phyloP scores from a whole-genome alignment of 2,888 invertebrate genomes.

The Anarsia innoxiella region DNA sequence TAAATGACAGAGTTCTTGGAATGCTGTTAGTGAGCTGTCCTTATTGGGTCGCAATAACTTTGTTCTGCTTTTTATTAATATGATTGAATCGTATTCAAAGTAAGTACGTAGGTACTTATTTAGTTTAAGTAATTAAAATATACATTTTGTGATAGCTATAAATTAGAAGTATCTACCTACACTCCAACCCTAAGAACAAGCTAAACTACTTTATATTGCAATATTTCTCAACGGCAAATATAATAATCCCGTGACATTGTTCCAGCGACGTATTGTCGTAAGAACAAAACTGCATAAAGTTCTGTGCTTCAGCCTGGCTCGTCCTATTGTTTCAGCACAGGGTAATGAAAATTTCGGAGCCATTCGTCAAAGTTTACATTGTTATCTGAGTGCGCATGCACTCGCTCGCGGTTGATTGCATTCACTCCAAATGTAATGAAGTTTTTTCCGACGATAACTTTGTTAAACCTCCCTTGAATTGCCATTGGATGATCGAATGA shows the following conservation, averaged over 20 bases:
- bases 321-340: constrained; percentile 42
- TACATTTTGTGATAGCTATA: too few relatives aligned
- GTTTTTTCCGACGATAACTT: background rate
- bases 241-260: constrained; percentile 19
- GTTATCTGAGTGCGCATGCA: constrained; percentile 5
- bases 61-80: too few relatives aligned
- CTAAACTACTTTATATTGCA: constrained; percentile 8
- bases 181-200: constrained; percentile 1
- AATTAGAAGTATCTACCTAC: too few relatives aligned
- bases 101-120: too few relatives aligned
- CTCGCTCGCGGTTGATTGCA: constrained; percentile 4
- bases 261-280: constrained; percentile 17
- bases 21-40: too few relatives aligned
- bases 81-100: too few relatives aligned
- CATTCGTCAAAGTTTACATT: constrained; percentile 33
- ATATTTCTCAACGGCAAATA: constrained; percentile 7
- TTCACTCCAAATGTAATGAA: constrained; percentile 2
- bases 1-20: too few relatives aligned
- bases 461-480: background rate
- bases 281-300: constrained; percentile 34
- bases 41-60: too few relatives aligned
- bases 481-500: too few relatives aligned
- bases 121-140: too few relatives aligned
- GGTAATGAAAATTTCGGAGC: constrained; percentile 50
- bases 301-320: constrained; percentile 30